Evolutionary conservation across 30 jellyfish, hydroid and myxozoan species (phyloP).

Genomic region (Mastigias papua): DNA sequence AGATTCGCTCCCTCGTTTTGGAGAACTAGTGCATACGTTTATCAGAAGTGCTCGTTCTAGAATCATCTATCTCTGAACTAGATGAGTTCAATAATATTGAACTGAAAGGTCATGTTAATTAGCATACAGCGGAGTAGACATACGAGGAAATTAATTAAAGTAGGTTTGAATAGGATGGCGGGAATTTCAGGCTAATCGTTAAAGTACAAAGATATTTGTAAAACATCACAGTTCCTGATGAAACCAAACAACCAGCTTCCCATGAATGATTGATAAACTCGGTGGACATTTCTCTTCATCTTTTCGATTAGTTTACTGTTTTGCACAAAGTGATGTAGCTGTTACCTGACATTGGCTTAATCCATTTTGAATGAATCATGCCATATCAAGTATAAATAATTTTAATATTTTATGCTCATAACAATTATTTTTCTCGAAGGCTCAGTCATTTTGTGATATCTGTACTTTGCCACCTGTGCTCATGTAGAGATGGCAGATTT

Average conservation of each 20-base stretch:
- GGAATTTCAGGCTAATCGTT: not conserved
- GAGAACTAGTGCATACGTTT: too few relatives aligned
- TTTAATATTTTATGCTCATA: not conserved
- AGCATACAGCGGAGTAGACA: not conserved
- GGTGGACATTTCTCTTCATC: not conserved
- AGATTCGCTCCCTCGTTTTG: too few relatives aligned
- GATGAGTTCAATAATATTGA: too few relatives aligned
- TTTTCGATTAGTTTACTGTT: not conserved
- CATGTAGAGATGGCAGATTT: not conserved
- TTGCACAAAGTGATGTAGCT: not conserved
- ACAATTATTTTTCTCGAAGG: not conserved
- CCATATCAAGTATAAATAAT: not conserved
- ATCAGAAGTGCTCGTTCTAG: too few relatives aligned
- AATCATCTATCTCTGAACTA: too few relatives aligned
- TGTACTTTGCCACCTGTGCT: slow-evolving; percentile 1
- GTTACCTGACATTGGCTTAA: not conserved
- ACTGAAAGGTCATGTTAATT: not conserved
- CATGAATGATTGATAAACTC: not conserved
- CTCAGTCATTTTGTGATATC: not conserved
- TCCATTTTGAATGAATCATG: not conserved
- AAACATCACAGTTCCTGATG: not conserved
- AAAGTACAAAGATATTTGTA: not conserved
- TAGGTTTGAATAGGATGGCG: not conserved
- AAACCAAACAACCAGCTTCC: not conserved
- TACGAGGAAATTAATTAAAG: not conserved